Percentiles rank a stretch among this genome's conserved stretches.
These are phyloP conservation scores for Holacanthella duospinosa DNA, from an alignment of 2,888 invertebrate genomes.

Conservation along the genomic window DNA sequence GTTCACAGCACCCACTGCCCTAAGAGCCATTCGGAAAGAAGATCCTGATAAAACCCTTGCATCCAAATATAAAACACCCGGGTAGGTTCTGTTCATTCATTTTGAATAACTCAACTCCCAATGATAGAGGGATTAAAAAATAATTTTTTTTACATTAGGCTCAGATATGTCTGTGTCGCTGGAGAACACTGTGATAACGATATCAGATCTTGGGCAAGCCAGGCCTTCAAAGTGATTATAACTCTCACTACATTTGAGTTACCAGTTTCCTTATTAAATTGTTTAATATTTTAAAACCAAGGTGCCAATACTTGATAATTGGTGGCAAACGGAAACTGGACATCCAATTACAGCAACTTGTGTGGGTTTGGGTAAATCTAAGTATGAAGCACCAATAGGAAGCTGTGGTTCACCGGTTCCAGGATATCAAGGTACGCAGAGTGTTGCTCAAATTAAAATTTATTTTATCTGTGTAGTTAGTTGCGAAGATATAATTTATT, in stretches of 20 bases:
- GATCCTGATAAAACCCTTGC: slow-evolving; percentile 54
- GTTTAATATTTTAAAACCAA: slow-evolving; percentile 12
- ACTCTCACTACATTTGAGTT: neutral
- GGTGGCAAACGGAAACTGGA: slow-evolving; percentile 97
- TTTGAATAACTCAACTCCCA: neutral
- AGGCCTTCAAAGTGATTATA: slow-evolving; percentile 50
- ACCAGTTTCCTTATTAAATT: neutral
- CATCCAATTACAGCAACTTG: slow-evolving; percentile 79
- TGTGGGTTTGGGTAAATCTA: slow-evolving; percentile 60
- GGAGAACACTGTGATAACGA: slow-evolving; percentile 91
- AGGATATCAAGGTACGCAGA: slow-evolving; percentile 70
- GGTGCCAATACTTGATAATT: slow-evolving; percentile 73
- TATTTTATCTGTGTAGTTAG: too few relatives aligned
- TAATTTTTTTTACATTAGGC: slow-evolving; percentile 38
- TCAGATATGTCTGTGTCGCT: slow-evolving; percentile 58
- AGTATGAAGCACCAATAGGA: slow-evolving; percentile 56
- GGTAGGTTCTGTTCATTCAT: neutral
- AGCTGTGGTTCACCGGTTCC: slow-evolving; percentile 78
- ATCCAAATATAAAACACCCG: neutral
- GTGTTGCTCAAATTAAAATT: too few relatives aligned
- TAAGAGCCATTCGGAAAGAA: slow-evolving; percentile 70
- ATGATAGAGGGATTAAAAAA: neutral
- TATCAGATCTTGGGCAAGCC: slow-evolving; percentile 67
- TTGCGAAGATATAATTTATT: neutral
- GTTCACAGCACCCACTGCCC: slow-evolving; percentile 83